Evolutionary conservation across 2,888 invertebrate species (phyloP).

Genomic region (Cantharis rufa): DNA sequence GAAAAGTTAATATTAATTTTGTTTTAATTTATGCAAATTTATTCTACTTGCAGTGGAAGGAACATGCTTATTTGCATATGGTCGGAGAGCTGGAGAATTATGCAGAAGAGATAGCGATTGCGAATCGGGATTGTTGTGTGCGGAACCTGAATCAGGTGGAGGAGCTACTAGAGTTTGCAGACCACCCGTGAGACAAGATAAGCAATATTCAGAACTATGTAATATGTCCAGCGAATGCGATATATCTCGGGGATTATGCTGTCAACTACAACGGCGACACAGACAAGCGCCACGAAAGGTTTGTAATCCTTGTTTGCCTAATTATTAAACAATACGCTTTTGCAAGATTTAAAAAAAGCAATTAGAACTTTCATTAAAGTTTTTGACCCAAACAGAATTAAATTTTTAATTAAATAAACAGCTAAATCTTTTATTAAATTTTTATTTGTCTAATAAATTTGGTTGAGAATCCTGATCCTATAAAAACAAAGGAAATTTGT

Average conservation of each 20-base stretch:
- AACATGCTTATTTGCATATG: conserved; percentile 70
- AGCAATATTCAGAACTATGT: conserved; percentile 86
- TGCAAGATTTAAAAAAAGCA: not conserved
- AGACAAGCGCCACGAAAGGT: conserved; percentile 84
- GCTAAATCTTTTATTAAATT: not conserved
- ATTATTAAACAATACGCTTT: not conserved
- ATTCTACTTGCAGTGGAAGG: conserved; percentile 59
- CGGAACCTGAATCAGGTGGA: conserved; percentile 68
- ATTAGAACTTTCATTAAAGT: not conserved
- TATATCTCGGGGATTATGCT: conserved; percentile 82
- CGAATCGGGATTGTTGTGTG: conserved; percentile 80
- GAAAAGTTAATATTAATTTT: not conserved
- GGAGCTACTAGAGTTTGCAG: conserved; percentile 72
- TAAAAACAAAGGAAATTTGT: too few species aligned
- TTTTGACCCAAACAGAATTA: not conserved
- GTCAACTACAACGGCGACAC: conserved; percentile 84
- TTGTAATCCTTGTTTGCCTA: conserved; percentile 33
- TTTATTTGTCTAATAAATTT: too few species aligned
- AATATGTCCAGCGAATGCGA: conserved; percentile 83
- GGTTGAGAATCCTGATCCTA: too few species aligned
- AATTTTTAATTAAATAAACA: not conserved
- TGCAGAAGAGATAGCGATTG: conserved; percentile 85
- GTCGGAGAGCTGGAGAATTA: conserved; percentile 79
- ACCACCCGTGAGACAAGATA: conserved; percentile 74
- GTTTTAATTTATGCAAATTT: not conserved